phyloP scores from a whole-genome alignment of 2,113 vertebrate genomes.

The Petroica traversi region DNA sequence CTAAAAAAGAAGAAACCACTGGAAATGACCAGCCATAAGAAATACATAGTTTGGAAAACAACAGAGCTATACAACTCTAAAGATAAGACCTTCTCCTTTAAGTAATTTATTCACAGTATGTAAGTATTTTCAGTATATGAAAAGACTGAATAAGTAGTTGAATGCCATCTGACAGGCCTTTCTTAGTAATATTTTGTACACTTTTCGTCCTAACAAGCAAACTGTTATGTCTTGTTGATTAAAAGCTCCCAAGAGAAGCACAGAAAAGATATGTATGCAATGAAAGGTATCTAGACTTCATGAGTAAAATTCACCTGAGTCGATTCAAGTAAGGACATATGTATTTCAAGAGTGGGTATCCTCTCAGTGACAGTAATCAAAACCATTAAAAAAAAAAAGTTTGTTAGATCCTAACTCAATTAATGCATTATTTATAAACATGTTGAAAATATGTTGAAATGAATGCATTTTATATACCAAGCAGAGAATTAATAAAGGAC shows the following conservation, averaged over 20 bases:
- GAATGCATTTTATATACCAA: neutral
- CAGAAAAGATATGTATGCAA: neutral
- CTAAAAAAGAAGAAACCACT: too few relatives aligned
- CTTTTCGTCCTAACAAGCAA: neutral
- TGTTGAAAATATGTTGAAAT: neutral
- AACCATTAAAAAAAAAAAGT: neutral
- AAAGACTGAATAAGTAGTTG: neutral
- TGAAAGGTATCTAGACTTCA: neutral
- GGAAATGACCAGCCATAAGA: too few relatives aligned
- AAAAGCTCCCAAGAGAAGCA: slow-evolving; percentile 5
- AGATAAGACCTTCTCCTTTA: neutral
- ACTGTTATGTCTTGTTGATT: neutral
- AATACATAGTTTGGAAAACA: neutral
- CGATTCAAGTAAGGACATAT: neutral
- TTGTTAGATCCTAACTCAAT: neutral
- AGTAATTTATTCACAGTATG: neutral
- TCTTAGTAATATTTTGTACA: neutral
- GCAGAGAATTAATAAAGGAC: neutral
- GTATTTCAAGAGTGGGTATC: neutral
- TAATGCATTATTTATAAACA: neutral
- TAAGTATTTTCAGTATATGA: neutral
- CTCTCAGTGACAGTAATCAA: neutral
- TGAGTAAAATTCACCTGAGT: neutral
- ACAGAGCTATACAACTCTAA: neutral
- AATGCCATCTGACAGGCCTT: neutral